These are phyloP conservation scores for Pagetopsis macropterus DNA, from an alignment of 2,797 vertebrate species.

Conservation along the genomic window DNA sequence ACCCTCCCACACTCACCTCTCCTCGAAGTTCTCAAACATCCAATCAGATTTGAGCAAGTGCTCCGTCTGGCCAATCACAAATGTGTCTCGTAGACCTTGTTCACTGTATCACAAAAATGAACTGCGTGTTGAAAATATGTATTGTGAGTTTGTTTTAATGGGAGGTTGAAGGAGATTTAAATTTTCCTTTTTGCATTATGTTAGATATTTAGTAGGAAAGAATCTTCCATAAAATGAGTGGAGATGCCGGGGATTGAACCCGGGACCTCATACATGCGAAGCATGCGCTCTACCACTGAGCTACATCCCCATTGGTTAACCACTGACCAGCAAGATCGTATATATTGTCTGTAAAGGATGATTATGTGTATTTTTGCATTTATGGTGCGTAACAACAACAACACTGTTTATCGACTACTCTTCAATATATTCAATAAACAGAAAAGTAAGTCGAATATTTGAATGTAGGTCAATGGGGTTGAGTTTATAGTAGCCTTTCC, in stretches of 20 bases:
- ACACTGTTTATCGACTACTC: background rate
- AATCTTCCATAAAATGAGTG: background rate
- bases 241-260: conserved; percentile 88
- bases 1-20: conserved; percentile 32
- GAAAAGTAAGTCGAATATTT: background rate
- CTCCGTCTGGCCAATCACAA: conserved; percentile 47
- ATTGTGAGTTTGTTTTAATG: accelerated
- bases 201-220: too few species aligned
- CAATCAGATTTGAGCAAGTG: conserved; percentile 52
- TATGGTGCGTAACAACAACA: background rate
- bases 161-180: too few species aligned
- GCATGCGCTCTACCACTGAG: conserved; percentile 87
- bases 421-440: background rate
- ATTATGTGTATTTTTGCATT: too few species aligned
- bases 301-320: conserved; percentile 79
- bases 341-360: too few species aligned
- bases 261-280: conserved; percentile 87
- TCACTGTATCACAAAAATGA: accelerated
- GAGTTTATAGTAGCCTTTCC: background rate
- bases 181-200: too few species aligned
- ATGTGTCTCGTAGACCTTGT: background rate
- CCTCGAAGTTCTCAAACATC: conserved; percentile 14
- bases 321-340: accelerated
- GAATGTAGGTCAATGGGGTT: background rate
- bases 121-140: too few species aligned